Conservation (phyloP, 2,113 vertebrate species). For the Prinia subflava region DNA sequence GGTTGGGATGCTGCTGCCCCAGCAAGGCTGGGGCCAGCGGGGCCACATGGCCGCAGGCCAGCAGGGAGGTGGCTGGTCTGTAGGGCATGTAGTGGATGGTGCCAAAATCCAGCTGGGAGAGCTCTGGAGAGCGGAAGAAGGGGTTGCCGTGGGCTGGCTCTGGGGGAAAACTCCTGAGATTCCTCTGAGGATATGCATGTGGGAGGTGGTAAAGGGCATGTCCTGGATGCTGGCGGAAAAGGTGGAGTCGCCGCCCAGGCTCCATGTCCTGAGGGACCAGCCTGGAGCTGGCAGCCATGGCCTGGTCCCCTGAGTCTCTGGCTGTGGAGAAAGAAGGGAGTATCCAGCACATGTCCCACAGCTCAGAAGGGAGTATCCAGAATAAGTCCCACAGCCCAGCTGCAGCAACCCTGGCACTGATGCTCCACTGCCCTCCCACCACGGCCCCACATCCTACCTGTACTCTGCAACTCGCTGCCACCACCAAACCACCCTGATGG, state of each 20-base stretch:
- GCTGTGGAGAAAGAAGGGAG: slow-evolving; percentile 57
- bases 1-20: slow-evolving; percentile 68
- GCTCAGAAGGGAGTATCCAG: not conserved
- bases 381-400: rapidly evolving
- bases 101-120: slow-evolving; percentile 73
- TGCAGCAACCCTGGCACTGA: rapidly evolving
- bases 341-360: not conserved
- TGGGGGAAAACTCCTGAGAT: slow-evolving; percentile 71
- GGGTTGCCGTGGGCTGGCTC: slow-evolving; percentile 74
- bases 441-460: rapidly evolving
- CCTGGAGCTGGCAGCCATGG: not conserved
- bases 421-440: not conserved
- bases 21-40: slow-evolving; percentile 58
- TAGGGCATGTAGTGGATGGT: slow-evolving; percentile 78
- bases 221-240: slow-evolving; percentile 81
- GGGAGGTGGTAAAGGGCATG: slow-evolving; percentile 80
- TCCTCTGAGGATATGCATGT: slow-evolving; percentile 68
- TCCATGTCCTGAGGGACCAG: slow-evolving; percentile 61
- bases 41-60: slow-evolving; percentile 66
- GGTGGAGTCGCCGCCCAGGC: slow-evolving; percentile 83
- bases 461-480: not conserved
- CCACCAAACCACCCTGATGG: not conserved
- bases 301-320: slow-evolving; percentile 53
- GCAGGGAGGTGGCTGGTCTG: slow-evolving; percentile 61
- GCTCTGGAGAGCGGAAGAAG: slow-evolving; percentile 78